Conservation (phyloP, 2,797 vertebrate species). For the Microctenopoma steveboyesi region DNA sequence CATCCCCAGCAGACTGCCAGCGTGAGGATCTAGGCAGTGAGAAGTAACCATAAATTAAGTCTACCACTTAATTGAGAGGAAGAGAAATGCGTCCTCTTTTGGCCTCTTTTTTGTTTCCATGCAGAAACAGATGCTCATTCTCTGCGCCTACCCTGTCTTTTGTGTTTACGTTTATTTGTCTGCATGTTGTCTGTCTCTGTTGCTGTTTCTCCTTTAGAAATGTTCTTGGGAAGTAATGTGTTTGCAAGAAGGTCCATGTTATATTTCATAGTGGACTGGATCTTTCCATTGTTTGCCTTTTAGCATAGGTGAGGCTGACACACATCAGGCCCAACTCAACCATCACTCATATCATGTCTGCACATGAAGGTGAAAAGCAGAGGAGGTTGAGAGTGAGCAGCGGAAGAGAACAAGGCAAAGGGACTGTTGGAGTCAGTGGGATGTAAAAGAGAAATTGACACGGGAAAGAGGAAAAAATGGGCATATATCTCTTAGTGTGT, state of each 20-base stretch:
- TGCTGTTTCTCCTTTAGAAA: constrained; percentile 18
- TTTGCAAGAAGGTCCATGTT: constrained; percentile 19
- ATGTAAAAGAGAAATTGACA: constrained; percentile 4
- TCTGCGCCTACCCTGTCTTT: constrained; percentile 31
- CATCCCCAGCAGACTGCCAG: constrained; percentile 32
- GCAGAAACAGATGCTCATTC: constrained; percentile 36
- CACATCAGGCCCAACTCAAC: constrained; percentile 26
- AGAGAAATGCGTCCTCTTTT: constrained; percentile 43
- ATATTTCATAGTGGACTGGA: constrained; percentile 16
- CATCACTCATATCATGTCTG: constrained; percentile 26
- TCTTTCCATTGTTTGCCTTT: constrained; percentile 41
- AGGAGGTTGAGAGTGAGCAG: constrained; percentile 15
- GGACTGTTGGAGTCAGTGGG: constrained; percentile 21
- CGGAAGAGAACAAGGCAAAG: constrained; percentile 13
- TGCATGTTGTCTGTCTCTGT: constrained; percentile 30
- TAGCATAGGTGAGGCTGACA: constrained; percentile 40
- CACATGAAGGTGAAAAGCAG: constrained; percentile 23
- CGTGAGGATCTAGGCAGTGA: constrained; percentile 37
- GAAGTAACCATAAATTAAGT: constrained; percentile 52
- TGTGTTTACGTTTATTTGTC: constrained; percentile 40
- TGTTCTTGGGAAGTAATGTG: background rate
- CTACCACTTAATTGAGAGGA: constrained; percentile 52
- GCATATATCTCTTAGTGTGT: constrained; percentile 15
- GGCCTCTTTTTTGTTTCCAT: constrained; percentile 43
- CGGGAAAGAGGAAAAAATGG: background rate